phyloP scores from a whole-genome alignment of 2,797 vertebrate species.

The Scolopax bukidnonensis region DNA sequence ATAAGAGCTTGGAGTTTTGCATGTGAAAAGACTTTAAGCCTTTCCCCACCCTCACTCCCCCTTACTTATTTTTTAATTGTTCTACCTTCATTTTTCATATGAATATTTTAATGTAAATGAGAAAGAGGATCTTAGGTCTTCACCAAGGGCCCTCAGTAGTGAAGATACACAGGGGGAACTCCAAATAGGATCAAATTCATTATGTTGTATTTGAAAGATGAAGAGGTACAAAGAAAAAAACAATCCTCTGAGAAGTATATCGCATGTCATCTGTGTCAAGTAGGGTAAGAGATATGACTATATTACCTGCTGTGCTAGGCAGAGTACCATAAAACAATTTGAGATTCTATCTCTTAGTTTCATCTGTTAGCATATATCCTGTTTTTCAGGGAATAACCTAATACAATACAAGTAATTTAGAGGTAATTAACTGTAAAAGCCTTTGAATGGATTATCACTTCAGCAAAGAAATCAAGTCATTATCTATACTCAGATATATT shows the following conservation, averaged over 20 bases:
- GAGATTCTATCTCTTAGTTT: not conserved
- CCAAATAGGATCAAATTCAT: not conserved
- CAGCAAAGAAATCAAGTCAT: conserved; percentile 5
- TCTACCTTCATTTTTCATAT: not conserved
- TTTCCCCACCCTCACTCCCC: fast-evolving
- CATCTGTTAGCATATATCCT: conserved; percentile 4
- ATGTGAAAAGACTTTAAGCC: not conserved
- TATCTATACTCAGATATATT: not conserved
- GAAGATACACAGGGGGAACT: not conserved
- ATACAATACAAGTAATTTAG: not conserved
- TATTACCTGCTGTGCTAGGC: not conserved
- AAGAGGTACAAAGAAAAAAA: not conserved
- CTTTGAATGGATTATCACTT: conserved; percentile 20
- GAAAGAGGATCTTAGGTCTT: not conserved
- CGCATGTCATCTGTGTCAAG: not conserved
- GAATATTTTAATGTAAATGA: not conserved
- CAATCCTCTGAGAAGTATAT: not conserved
- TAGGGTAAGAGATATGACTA: conserved; percentile 14
- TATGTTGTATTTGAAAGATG: not conserved
- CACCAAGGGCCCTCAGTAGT: not conserved
- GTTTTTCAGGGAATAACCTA: conserved; percentile 29
- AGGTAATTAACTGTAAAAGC: conserved; percentile 30
- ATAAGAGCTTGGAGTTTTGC: not conserved
- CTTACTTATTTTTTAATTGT: not conserved
- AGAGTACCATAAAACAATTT: not conserved